Conservation (phyloP, 2,888 invertebrate species). For the Agrilus mali region DNA sequence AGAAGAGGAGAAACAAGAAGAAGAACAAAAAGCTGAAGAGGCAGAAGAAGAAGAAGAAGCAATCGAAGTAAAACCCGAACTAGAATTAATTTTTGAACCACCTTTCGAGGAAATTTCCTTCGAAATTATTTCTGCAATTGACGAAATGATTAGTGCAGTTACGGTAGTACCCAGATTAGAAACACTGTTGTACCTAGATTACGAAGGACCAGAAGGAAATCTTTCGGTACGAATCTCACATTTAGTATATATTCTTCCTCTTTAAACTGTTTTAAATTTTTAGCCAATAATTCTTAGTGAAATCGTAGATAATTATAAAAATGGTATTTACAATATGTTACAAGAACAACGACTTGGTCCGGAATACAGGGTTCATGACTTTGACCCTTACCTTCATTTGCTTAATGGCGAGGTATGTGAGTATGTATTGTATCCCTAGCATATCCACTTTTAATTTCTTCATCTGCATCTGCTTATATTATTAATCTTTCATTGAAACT, state of each 20-base stretch:
- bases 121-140: constrained; percentile 56
- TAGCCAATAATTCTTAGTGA: constrained; percentile 67
- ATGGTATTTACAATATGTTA: constrained; percentile 47
- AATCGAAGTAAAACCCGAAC: too few species aligned
- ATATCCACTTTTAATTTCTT: too few species aligned
- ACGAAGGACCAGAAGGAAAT: constrained; percentile 17
- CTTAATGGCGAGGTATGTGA: constrained; percentile 54
- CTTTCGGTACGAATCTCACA: too few species aligned
- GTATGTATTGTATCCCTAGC: too few species aligned
- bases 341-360: constrained; percentile 63
- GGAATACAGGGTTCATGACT: constrained; percentile 59
- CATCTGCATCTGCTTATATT: too few species aligned
- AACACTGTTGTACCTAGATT: constrained; percentile 62
- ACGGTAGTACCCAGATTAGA: constrained; percentile 66
- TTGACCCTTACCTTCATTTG: constrained; percentile 65
- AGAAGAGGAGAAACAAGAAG: too few species aligned
- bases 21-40: too few species aligned
- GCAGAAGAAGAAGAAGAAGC: too few species aligned
- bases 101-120: constrained; percentile 61
- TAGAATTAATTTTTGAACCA: constrained; percentile 46
- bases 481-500: too few species aligned
- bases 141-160: constrained; percentile 62
- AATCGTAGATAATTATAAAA: constrained; percentile 50
- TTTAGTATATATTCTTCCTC: too few species aligned
- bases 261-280: constrained; percentile 13